Evolutionary conservation across 2,797 vertebrate species (phyloP), one percentile per base, ranked within the genome.

Genomic region (Thripadectes ignobilis): DNA sequence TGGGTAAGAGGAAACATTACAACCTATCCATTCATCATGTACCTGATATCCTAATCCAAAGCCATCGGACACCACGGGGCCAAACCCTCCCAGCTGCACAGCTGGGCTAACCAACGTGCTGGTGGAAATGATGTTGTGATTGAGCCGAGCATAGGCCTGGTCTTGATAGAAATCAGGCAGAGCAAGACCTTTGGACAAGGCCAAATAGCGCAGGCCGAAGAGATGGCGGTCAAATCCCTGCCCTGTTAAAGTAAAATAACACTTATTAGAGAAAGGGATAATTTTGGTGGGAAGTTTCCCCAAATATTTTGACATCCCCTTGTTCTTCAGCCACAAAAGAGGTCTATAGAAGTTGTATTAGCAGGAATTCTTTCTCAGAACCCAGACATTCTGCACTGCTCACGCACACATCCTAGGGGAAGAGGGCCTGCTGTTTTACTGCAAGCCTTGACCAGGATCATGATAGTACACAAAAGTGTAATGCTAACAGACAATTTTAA

Each of bases 201-300:
- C 98, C 93, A 99, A 89, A 88, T 97, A 98, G 34, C 98, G 98
- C 96, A 99, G 89, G 43, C 98, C 98, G 78, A 99, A 99, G 79
- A 99, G 98, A 72, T 99, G 99, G 14, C 99, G 98, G 97, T 99
- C 99, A 93, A 99, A 99, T 16, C 99, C 99, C 97, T 99, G 99
- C 88, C 99, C 99, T 99, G 92, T 83, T 5, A 67, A 75, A 92
- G 89, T 26, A 69, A 89, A 96, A 51, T 4, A 36, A 54, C 46
- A 59, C 51, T 4, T 43, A 15, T 88, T 74, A 93, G 39, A 94
- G 17, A 88, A 27, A 39, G 19, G 30, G 61, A 22, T 62, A 5
- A 14, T 49, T 88, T 67, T 1, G 29, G 41, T 15, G 30, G 32
- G 26, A 78, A 49, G 12, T 7, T 32, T 89, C 49, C 24, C 49